Conservation (phyloP, 2,113 vertebrate species). For the Campylomormyrus numenius region DNA sequence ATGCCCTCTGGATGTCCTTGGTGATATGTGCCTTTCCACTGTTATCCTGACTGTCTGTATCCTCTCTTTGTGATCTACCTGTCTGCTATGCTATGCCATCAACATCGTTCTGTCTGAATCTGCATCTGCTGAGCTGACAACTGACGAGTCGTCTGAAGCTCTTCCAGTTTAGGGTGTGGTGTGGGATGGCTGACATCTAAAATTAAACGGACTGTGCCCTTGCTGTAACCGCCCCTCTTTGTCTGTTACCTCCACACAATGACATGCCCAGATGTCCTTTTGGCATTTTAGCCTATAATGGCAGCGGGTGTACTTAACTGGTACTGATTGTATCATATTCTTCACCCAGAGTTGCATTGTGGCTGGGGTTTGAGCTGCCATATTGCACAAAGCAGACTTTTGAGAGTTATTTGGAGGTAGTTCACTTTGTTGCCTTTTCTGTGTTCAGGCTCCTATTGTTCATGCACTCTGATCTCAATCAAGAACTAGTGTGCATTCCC, state of each 20-base stretch:
- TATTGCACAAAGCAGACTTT: not conserved
- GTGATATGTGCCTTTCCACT: not conserved
- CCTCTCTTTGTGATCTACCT: not conserved
- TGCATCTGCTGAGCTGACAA: conserved; percentile 18
- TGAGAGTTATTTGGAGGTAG: not conserved
- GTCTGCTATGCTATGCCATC: not conserved
- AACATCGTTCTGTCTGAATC: not conserved
- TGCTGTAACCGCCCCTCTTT: conserved; percentile 39
- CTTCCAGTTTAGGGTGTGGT: conserved; percentile 28
- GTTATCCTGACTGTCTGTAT: not conserved
- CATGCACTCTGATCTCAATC: not conserved
- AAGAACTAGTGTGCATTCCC: not conserved
- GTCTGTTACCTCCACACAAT: conserved; percentile 52
- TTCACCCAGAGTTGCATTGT: not conserved
- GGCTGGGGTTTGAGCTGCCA: not conserved
- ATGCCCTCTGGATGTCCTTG: not conserved
- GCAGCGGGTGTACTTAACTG: conserved; percentile 14
- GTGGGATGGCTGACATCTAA: conserved; percentile 42
- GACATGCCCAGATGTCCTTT: conserved; percentile 42
- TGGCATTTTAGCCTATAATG: conserved; percentile 42
- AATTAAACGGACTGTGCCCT: conserved; percentile 56
- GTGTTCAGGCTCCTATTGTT: not conserved
- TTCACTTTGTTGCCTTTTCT: not conserved
- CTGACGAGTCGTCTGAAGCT: conserved; percentile 24
- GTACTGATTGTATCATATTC: not conserved